Conservation (phyloP, 2,888 invertebrate species). For the Gandaritis pyraliata region DNA sequence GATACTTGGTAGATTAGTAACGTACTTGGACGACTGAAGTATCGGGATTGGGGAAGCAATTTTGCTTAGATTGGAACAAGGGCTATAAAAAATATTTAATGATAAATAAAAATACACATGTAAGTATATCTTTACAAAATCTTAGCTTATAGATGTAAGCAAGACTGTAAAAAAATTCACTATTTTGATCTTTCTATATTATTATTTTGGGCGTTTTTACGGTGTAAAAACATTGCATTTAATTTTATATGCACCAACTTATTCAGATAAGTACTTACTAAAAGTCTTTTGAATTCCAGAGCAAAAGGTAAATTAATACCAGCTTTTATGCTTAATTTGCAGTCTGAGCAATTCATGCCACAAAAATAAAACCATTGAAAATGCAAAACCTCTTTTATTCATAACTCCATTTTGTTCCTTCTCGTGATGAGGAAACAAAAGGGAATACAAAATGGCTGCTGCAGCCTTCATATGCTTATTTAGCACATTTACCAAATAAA, state of each 20-base stretch:
- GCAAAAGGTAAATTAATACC: background rate
- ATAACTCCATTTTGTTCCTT: background rate
- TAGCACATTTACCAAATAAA: background rate
- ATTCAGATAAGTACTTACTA: background rate
- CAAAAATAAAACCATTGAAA: conserved; percentile 5
- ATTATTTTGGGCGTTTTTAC: too few species aligned
- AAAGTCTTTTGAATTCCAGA: background rate
- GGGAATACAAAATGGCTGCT: background rate
- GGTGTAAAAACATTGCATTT: too few species aligned
- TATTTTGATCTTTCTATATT: too few species aligned
- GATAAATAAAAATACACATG: too few species aligned
- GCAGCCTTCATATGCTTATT: background rate
- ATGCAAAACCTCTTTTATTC: background rate
- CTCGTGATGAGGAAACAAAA: background rate
- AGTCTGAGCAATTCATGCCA: background rate
- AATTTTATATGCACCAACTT: background rate
- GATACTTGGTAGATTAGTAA: too few species aligned
- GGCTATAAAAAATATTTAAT: too few species aligned
- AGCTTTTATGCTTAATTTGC: background rate
- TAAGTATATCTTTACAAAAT: too few species aligned
- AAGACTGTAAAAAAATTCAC: too few species aligned
- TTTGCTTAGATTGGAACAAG: too few species aligned
- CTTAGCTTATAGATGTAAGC: too few species aligned
- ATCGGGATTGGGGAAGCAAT: too few species aligned
- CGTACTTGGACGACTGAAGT: too few species aligned